Evolutionary conservation across 2,113 vertebrate genomes (phyloP).

Genomic region (Murina feae): DNA sequence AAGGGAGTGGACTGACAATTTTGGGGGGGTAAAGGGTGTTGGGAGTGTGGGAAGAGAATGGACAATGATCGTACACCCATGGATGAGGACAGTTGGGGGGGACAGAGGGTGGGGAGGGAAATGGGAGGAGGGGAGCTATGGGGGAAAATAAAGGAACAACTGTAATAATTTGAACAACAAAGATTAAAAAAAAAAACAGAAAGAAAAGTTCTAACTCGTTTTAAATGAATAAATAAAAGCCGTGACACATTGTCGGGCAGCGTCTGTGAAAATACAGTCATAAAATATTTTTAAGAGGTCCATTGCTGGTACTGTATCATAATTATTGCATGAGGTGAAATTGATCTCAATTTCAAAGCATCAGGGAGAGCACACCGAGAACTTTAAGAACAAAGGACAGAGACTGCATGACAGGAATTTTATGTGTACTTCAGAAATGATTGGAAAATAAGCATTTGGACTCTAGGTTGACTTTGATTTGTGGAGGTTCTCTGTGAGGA

Average conservation of each 20-base stretch:
- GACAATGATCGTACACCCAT: no score
- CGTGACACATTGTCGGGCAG: neutral
- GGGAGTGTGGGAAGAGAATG: no score
- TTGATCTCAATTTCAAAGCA: slow-evolving; percentile 3
- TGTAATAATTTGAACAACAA: no score
- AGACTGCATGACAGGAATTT: neutral
- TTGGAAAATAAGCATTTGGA: neutral
- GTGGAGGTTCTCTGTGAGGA: neutral
- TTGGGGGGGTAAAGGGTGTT: no score
- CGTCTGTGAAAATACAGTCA: neutral
- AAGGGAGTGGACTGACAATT: no score
- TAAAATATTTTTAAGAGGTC: neutral
- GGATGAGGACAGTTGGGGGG: no score
- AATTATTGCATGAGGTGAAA: neutral
- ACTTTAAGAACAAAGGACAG: slow-evolving; percentile 4
- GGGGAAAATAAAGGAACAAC: no score
- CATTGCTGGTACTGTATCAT: neutral
- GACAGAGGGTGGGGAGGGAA: no score
- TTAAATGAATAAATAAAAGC: slow-evolving; percentile 44
- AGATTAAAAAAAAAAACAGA: no score
- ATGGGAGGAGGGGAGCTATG: no score
- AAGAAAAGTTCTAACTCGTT: slow-evolving; percentile 30
- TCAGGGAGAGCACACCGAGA: neutral
- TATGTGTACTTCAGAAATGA: neutral
- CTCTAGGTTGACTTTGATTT: neutral